Conservation (phyloP, 2,113 vertebrate species). For the Pitta sordida region DNA sequence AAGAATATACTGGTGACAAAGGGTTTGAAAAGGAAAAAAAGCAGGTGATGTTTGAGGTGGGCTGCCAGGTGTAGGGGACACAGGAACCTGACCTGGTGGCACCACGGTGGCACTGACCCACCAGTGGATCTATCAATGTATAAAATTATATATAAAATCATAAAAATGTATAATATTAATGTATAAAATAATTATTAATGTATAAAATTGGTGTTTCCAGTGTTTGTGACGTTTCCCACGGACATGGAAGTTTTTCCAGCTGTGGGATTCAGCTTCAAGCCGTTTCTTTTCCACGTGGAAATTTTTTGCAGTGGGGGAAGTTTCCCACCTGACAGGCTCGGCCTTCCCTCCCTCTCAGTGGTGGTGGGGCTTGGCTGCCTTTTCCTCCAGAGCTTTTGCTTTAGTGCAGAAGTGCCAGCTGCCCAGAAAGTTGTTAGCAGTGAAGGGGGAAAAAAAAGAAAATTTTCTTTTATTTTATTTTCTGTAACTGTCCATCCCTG, state of each 20-base stretch:
- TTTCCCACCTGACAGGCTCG: not conserved
- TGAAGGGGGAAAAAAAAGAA: not conserved
- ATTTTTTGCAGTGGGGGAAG: not conserved
- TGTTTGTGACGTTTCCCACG: not conserved
- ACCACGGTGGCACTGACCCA: fast-evolving
- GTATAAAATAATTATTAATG: no score
- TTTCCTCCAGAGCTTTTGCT: no score
- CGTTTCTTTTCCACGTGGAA: not conserved
- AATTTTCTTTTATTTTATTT: no score
- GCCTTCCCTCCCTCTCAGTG: fast-evolving
- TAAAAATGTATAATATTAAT: no score
- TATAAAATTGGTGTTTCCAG: not conserved
- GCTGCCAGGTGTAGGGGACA: not conserved
- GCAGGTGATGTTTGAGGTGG: not conserved
- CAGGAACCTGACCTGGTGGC: not conserved
- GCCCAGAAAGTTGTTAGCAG: not conserved
- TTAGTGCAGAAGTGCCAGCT: not conserved
- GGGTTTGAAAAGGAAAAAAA: constrained; percentile 5
- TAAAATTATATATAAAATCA: no score
- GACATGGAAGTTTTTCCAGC: fast-evolving
- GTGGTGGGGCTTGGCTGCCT: no score
- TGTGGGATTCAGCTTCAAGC: not conserved
- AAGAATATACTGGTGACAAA: not conserved
- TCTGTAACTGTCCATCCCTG: not conserved
- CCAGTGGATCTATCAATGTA: no score